phyloP scores from a whole-genome alignment of 2,797 vertebrate species.

The Enteromius unitaeniatus region DNA sequence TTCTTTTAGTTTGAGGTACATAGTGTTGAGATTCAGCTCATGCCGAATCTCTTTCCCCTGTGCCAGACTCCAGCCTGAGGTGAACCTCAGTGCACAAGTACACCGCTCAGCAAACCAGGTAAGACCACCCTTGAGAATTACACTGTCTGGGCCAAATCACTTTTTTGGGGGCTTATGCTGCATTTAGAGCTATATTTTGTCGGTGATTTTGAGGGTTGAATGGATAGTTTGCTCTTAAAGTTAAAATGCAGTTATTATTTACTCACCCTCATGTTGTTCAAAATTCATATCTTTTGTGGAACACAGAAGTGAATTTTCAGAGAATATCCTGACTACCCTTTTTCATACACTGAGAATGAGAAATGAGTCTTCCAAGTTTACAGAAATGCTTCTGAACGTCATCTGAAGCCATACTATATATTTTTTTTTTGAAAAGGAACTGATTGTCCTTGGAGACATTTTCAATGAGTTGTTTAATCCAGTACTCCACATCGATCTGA shows the following conservation, averaged over 20 bases:
- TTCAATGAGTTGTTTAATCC: background rate
- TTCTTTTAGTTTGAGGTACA: slow-evolving; percentile 64
- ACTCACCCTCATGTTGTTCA: background rate
- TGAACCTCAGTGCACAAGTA: slow-evolving; percentile 65
- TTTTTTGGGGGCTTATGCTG: background rate
- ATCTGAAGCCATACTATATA: background rate
- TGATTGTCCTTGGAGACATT: too few species aligned
- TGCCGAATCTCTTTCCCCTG: slow-evolving; percentile 61
- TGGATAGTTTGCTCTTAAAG: background rate
- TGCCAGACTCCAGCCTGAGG: slow-evolving; percentile 67
- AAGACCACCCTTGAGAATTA: slow-evolving; percentile 46
- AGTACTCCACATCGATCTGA: background rate
- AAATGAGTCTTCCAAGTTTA: background rate
- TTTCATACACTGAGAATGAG: background rate
- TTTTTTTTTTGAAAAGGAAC: background rate
- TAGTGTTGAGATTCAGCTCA: slow-evolving; percentile 53
- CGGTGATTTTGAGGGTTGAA: background rate
- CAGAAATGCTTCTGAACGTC: background rate
- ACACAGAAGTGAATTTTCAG: background rate
- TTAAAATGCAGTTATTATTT: background rate
- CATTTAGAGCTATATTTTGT: background rate
- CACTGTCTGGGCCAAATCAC: slow-evolving; percentile 17
- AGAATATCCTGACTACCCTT: background rate
- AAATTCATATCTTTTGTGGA: background rate
- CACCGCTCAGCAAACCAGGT: slow-evolving; percentile 44